Base-by-base conservation (phyloP, 2,888 invertebrate species). In the Lycaena phlaeas region DNA sequence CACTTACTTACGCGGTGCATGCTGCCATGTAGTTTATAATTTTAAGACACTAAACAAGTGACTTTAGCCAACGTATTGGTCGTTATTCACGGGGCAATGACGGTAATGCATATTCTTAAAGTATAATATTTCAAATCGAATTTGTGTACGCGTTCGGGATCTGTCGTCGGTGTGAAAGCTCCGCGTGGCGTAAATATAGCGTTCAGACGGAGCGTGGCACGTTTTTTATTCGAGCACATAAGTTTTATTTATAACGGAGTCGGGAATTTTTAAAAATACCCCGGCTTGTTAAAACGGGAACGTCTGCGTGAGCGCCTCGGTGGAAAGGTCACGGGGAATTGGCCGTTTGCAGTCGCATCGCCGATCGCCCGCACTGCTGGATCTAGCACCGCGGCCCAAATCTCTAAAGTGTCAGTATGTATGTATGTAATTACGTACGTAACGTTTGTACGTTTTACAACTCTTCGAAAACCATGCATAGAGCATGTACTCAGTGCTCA, bases 321-420 rank as follows among this genome's bases (percentile, higher is more conserved):
- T 58, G 64, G 64, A 72, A 79, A 79, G 79, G 79, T 78, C 79
- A 78, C 66, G 74, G 76, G 57, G 61, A 68, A 59, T 50, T 46
- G 43, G 51, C 53, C 48, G 43, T 38, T 27, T 46, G 34, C 3
- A n/a, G n/a, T n/a, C n/a, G 27, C 15, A 15, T 30, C 30, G 14
- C 30, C 14, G 28, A 36, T 36, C 25, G 26, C 40, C 14, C 27
- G 22, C 30, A 14, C 14, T 25, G 17, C 14, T 40, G 10, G 26
- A 40, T 26, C 25, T 26, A 11, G 10, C 7, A 30, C 25, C n/a
- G n/a, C n/a, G n/a, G n/a, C n/a, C n/a, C n/a, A n/a, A n/a, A n/a
- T n/a, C n/a, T n/a, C n/a, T n/a, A n/a, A n/a, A n/a, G n/a, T n/a
- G n/a, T n/a, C n/a, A n/a, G n/a, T n/a, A n/a, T n/a, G n/a, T n/a